These are phyloP conservation scores for Leucophenga montana DNA, from an alignment of 2,888 invertebrate species.

Conservation along the genomic window DNA sequence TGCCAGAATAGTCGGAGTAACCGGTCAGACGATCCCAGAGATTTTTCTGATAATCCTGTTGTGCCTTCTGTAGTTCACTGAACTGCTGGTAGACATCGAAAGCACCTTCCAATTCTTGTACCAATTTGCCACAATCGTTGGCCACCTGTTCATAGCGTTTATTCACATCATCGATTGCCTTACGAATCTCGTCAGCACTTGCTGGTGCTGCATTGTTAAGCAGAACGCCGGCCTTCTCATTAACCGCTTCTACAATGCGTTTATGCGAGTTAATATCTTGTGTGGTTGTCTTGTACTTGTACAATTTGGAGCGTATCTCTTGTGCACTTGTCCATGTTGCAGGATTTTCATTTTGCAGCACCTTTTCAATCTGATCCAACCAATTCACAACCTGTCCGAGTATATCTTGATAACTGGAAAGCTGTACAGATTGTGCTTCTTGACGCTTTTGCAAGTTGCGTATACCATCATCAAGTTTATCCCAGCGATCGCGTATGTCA, in stretches of 20 bases:
- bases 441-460: conserved; percentile 88
- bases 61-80: conserved; percentile 87
- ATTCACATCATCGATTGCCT: conserved; percentile 82
- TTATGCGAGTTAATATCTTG: conserved; percentile 94
- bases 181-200: conserved; percentile 76
- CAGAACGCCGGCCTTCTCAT: conserved; percentile 87
- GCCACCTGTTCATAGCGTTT: conserved; percentile 83
- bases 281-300: conserved; percentile 88
- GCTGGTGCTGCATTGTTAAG: conserved; percentile 74
- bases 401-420: conserved; percentile 89
- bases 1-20: conserved; percentile 89
- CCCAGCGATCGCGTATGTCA: conserved; percentile 88
- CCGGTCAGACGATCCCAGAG: conserved; percentile 90
- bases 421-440: conserved; percentile 87
- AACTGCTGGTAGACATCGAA: conserved; percentile 90
- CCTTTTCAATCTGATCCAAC: conserved; percentile 89
- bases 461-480: conserved; percentile 87
- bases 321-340: conserved; percentile 84
- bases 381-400: conserved; percentile 87
- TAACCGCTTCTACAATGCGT: conserved; percentile 89
- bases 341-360: conserved; percentile 81
- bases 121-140: conserved; percentile 79
- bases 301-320: conserved; percentile 86
- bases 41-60: conserved; percentile 92
- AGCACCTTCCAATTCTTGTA: conserved; percentile 83